These are phyloP conservation scores for Hermetia illucens DNA, from an alignment of 1,140 invertebrate species.

Conservation along the genomic window DNA sequence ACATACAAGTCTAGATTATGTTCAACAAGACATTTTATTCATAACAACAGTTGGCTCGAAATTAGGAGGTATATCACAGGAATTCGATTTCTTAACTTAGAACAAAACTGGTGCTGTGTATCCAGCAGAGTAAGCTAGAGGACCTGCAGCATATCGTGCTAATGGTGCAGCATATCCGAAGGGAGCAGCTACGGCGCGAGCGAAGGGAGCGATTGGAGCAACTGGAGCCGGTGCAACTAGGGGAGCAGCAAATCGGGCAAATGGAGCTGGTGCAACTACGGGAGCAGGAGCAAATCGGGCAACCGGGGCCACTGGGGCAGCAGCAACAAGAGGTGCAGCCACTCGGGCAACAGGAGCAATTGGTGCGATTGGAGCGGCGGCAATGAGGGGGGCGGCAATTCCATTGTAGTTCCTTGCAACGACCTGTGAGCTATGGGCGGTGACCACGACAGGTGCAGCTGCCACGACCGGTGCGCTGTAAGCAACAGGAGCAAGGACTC, in stretches of 20 bases:
- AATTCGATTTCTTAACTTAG: too few relatives aligned
- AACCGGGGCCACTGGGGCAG: too few relatives aligned
- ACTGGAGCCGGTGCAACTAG: slow-evolving; percentile 8
- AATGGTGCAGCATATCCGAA: not conserved
- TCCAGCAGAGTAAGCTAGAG: not conserved
- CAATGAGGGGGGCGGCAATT: slow-evolving; percentile 19
- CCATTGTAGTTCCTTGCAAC: slow-evolving; percentile 36
- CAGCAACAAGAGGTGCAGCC: not conserved
- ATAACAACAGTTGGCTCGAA: too few relatives aligned
- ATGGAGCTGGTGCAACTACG: slow-evolving; percentile 14
- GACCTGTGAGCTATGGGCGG: slow-evolving; percentile 37
- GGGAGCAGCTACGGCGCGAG: slow-evolving; percentile 5
- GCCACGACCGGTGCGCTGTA: too few relatives aligned
- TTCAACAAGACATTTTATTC: too few relatives aligned
- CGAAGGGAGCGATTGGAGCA: slow-evolving; percentile 9
- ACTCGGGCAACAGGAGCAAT: slow-evolving; percentile 11
- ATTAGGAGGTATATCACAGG: too few relatives aligned
- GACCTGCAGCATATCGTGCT: not conserved
- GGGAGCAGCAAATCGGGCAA: too few relatives aligned
- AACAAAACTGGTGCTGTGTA: too few relatives aligned
- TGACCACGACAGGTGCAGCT: slow-evolving; percentile 30
- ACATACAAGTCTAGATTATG: too few relatives aligned
- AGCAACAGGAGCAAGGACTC: too few relatives aligned
- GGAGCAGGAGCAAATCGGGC: slow-evolving; percentile 10
- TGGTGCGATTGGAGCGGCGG: slow-evolving; percentile 19